Percentiles rank a stretch among this genome's conserved stretches.
These are phyloP conservation scores for Lepidurus apus DNA, from an alignment of 1,140 invertebrate genomes.

Conservation along the genomic window DNA sequence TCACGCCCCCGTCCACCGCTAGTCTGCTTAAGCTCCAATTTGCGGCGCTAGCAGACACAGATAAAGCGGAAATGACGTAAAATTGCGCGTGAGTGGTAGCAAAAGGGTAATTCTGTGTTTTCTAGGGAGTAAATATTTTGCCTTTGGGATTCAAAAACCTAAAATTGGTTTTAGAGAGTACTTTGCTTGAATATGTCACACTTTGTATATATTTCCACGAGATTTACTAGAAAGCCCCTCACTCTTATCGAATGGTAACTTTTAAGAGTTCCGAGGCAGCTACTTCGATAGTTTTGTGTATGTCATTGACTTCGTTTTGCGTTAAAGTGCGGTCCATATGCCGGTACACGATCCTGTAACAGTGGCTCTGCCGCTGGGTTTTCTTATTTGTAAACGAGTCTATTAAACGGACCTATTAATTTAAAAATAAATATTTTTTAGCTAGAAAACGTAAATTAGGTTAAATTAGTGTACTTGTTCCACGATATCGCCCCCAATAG, in stretches of 20 bases:
- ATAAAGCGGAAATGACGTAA: not conserved
- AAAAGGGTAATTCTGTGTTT: no score
- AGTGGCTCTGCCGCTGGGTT: constrained; percentile 72
- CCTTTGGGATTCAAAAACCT: no score
- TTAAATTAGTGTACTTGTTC: constrained; percentile 66
- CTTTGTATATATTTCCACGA: no score
- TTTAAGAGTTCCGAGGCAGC: constrained; percentile 56
- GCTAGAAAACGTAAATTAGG: not conserved
- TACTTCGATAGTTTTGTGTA: constrained; percentile 74
- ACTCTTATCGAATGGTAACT: constrained; percentile 62
- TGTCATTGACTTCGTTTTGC: constrained; percentile 76
- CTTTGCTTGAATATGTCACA: no score
- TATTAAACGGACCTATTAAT: constrained; percentile 64
- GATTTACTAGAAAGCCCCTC: not conserved
- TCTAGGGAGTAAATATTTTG: no score
- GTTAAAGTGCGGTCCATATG: constrained; percentile 85
- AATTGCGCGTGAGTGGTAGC: no score
- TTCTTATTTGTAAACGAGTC: constrained; percentile 88
- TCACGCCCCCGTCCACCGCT: not conserved
- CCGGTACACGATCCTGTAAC: constrained; percentile 89
- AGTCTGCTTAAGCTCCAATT: not conserved
- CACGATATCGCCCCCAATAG: constrained; percentile 78
- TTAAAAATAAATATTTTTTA: constrained; percentile 27
- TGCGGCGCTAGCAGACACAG: not conserved
- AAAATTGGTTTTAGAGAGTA: no score